phyloP scores from a whole-genome alignment of 2,113 vertebrate genomes.

The Pogona vitticeps region DNA sequence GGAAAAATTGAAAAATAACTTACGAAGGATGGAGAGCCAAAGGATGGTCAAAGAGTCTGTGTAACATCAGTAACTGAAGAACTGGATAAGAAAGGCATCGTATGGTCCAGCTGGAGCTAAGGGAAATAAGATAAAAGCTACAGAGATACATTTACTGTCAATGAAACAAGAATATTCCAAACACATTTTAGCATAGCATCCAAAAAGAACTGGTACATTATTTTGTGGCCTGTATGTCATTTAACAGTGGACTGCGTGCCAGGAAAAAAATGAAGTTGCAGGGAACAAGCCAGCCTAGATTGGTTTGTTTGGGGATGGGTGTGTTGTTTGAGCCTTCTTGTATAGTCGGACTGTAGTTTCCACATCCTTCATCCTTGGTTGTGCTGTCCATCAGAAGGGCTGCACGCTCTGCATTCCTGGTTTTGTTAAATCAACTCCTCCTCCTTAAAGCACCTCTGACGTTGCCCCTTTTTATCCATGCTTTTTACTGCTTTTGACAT shows the following conservation, averaged over 20 bases:
- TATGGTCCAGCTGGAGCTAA: constrained; percentile 32
- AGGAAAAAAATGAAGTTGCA: neutral
- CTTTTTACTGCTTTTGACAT: neutral
- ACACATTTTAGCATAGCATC: neutral
- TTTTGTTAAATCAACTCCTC: neutral
- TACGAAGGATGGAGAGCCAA: constrained; percentile 9
- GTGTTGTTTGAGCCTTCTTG: too few species aligned
- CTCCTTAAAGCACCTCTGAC: neutral
- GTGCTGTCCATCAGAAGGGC: too few species aligned
- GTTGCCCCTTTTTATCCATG: neutral
- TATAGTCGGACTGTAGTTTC: too few species aligned
- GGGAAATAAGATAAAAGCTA: neutral
- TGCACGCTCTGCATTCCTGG: too few species aligned
- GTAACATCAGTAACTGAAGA: constrained; percentile 11
- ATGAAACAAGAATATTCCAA: neutral
- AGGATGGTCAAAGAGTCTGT: constrained; percentile 8
- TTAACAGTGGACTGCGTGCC: constrained; percentile 16
- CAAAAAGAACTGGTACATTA: neutral
- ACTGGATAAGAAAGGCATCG: constrained; percentile 4
- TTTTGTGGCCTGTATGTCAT: neutral
- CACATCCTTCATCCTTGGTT: too few species aligned
- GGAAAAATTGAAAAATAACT: constrained; percentile 39
- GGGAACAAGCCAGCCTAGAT: neutral
- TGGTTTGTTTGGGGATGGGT: too few species aligned
- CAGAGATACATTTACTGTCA: neutral